These are phyloP conservation scores for Zaprionus bogoriensis DNA, from an alignment of 2,888 invertebrate genomes.

Conservation along the genomic window DNA sequence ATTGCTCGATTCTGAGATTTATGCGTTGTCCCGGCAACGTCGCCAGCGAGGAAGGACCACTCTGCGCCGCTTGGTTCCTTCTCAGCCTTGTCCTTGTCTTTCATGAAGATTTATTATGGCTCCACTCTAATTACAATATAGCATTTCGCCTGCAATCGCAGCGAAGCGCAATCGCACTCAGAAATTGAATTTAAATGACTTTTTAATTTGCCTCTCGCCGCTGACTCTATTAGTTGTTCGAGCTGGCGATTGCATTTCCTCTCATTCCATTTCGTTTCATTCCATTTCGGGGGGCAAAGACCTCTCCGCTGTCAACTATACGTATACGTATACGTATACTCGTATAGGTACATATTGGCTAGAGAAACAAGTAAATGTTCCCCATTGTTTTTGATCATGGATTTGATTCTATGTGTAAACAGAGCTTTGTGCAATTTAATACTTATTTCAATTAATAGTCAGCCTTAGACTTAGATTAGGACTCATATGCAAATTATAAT, in stretches of 20 bases:
- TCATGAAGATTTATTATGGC: slow-evolving; percentile 71
- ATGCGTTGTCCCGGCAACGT: slow-evolving; percentile 56
- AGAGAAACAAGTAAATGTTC: no score
- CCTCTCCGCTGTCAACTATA: no score
- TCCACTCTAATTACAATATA: slow-evolving; percentile 73
- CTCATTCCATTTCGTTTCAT: no score
- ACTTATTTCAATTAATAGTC: no score
- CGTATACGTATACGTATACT: no score
- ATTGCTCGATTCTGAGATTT: slow-evolving; percentile 60
- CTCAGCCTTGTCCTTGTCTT: slow-evolving; percentile 32
- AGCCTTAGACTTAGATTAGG: no score
- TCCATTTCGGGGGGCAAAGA: slow-evolving; percentile 27
- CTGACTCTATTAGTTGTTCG: slow-evolving; percentile 51
- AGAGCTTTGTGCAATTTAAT: neutral
- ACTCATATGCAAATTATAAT: neutral
- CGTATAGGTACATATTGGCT: no score
- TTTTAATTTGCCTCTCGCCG: slow-evolving; percentile 59
- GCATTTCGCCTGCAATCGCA: slow-evolving; percentile 39
- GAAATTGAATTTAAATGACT: slow-evolving; percentile 76
- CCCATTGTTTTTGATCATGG: neutral
- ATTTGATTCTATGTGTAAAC: neutral
- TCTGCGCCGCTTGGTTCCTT: neutral
- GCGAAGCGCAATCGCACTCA: slow-evolving; percentile 30
- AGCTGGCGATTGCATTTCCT: slow-evolving; percentile 41
- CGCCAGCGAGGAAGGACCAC: no score